Conservation (phyloP, 2,113 vertebrate species). For the Pachycephala philippinensis region DNA sequence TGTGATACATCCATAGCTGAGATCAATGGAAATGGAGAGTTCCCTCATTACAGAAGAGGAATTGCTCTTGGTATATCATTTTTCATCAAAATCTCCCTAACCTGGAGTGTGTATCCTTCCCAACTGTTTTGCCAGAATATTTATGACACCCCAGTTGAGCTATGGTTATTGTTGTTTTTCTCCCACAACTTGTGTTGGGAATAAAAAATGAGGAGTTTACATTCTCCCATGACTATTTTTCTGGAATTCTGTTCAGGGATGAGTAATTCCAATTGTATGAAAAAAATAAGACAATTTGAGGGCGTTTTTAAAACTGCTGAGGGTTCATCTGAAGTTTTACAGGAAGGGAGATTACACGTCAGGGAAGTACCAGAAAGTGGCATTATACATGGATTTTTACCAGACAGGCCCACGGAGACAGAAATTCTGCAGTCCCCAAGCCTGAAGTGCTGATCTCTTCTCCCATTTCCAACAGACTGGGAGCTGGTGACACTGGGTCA, state of each 20-base stretch:
- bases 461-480: neutral
- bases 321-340: neutral
- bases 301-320: neutral
- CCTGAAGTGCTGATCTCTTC: neutral
- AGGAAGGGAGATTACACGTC: neutral
- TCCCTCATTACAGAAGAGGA: constrained; percentile 11
- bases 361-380: neutral
- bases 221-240: neutral
- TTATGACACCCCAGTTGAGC: neutral
- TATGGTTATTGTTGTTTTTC: neutral
- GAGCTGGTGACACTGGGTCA: neutral
- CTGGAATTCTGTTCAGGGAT: neutral
- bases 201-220: neutral
- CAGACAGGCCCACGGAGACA: neutral
- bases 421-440: neutral
- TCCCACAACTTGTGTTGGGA: neutral
- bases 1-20: constrained; percentile 13
- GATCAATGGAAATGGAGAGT: constrained; percentile 37
- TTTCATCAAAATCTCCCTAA: constrained; percentile 32
- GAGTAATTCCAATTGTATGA: neutral
- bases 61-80: constrained; percentile 3
- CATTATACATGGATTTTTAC: neutral
- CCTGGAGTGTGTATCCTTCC: neutral
- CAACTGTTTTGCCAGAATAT: neutral
- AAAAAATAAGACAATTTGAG: neutral